phyloP scores from a whole-genome alignment of 2,888 invertebrate species.

The Drosophila cognata region DNA sequence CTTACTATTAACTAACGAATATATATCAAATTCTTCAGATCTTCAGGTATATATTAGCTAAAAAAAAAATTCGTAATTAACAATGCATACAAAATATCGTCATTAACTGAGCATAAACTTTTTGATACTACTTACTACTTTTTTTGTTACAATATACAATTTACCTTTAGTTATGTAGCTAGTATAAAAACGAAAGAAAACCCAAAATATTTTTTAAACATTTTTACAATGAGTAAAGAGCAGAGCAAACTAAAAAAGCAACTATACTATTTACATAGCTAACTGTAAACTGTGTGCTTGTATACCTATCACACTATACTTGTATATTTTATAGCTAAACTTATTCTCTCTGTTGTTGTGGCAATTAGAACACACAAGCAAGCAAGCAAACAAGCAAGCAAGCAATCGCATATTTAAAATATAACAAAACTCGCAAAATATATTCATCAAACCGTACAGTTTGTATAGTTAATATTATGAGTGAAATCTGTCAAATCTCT shows the following conservation, averaged over 20 bases:
- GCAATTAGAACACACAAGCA: slow-evolving; percentile 30
- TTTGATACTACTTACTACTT: slow-evolving; percentile 83
- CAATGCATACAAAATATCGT: slow-evolving; percentile 42
- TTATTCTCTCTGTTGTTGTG: slow-evolving; percentile 43
- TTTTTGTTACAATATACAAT: slow-evolving; percentile 77
- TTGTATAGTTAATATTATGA: slow-evolving; percentile 60
- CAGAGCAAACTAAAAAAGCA: slow-evolving; percentile 33
- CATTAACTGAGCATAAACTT: slow-evolving; percentile 70
- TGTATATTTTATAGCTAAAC: slow-evolving; percentile 31
- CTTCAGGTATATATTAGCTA: slow-evolving; percentile 52
- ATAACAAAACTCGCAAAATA: slow-evolving; percentile 64
- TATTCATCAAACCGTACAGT: slow-evolving; percentile 54
- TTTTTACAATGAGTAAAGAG: slow-evolving; percentile 59
- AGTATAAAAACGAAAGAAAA: slow-evolving; percentile 54
- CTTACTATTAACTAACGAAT: slow-evolving; percentile 48
- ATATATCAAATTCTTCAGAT: slow-evolving; percentile 43
- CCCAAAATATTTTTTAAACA: slow-evolving; percentile 71
- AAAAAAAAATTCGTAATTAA: slow-evolving; percentile 33
- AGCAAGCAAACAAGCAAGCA: slow-evolving; percentile 9
- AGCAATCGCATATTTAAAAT: slow-evolving; percentile 16
- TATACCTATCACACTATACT: slow-evolving; percentile 8
- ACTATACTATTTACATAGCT: slow-evolving; percentile 45
- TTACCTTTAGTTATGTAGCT: slow-evolving; percentile 71
- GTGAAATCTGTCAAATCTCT: slow-evolving; percentile 45
- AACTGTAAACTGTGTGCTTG: slow-evolving; percentile 41